Evolutionary conservation across 2,888 invertebrate genomes (phyloP).

Genomic region (Ophraella communa): DNA sequence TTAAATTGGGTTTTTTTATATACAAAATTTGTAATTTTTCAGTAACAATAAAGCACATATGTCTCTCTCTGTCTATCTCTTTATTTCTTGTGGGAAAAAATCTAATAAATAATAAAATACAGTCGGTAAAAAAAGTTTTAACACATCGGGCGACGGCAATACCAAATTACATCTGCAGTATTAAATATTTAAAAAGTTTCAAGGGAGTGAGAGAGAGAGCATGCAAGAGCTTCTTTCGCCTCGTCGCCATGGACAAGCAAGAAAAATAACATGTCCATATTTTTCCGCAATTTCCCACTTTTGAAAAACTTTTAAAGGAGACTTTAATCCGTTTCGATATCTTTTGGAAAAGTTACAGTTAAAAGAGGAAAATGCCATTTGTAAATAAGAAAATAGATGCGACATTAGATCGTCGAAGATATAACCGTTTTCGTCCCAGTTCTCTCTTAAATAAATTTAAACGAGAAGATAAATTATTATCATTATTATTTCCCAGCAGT

Average conservation of each 20-base stretch:
- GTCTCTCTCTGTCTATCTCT: too few relatives aligned
- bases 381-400: slow-evolving; percentile 18
- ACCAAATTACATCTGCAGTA: slow-evolving; percentile 4
- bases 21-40: too few relatives aligned
- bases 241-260: slow-evolving; percentile 3
- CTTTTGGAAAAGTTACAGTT: slow-evolving; percentile 8
- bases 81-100: too few relatives aligned
- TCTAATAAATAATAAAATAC: too few relatives aligned
- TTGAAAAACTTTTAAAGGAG: slow-evolving; percentile 33
- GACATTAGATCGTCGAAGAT: slow-evolving; percentile 15
- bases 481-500: too few relatives aligned
- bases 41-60: too few relatives aligned
- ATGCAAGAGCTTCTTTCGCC: background rate
- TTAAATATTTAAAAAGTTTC: slow-evolving; percentile 5
- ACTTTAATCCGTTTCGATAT: slow-evolving; percentile 33
- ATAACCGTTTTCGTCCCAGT: slow-evolving; percentile 14
- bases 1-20: too few relatives aligned
- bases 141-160: background rate
- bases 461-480: background rate
- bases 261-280: slow-evolving; percentile 38
- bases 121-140: too few relatives aligned
- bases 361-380: slow-evolving; percentile 24
- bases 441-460: background rate
- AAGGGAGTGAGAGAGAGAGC: too few relatives aligned
- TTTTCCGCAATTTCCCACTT: slow-evolving; percentile 35